Evolutionary conservation across 2,888 invertebrate species (phyloP).

Genomic region (Cheilosia soror): DNA sequence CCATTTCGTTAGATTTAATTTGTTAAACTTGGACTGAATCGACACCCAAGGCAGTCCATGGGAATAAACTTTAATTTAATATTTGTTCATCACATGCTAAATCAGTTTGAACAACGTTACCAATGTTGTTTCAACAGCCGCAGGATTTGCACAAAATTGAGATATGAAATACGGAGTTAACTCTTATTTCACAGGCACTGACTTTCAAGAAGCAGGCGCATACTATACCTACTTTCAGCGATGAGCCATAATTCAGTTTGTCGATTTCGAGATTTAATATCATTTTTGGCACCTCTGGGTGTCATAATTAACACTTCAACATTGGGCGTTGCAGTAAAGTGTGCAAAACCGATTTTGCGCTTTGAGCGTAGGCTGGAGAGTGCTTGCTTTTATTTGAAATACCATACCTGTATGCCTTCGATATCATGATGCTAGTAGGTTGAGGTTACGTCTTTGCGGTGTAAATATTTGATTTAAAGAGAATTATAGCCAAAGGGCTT

Average conservation of each 20-base stretch:
- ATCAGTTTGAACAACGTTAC: slow-evolving; percentile 54
- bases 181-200: neutral
- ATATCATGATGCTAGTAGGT: slow-evolving; percentile 2
- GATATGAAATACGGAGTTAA: slow-evolving; percentile 54
- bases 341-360: slow-evolving; percentile 62
- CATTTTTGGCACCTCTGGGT: slow-evolving; percentile 74
- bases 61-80: slow-evolving; percentile 70
- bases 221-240: neutral
- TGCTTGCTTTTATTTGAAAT: slow-evolving; percentile 3
- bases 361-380: slow-evolving; percentile 41
- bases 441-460: slow-evolving; percentile 24
- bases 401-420: neutral
- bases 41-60: slow-evolving; percentile 29
- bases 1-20: slow-evolving; percentile 35
- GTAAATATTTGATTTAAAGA: slow-evolving; percentile 70
- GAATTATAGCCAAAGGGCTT: slow-evolving; percentile 33
- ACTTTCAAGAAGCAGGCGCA: slow-evolving; percentile 1
- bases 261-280: slow-evolving; percentile 64
- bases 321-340: slow-evolving; percentile 53
- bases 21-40: slow-evolving; percentile 20
- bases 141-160: slow-evolving; percentile 48
- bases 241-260: slow-evolving; percentile 63
- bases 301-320: slow-evolving; percentile 74
- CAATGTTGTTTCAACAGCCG: slow-evolving; percentile 64
- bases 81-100: slow-evolving; percentile 68